phyloP scores from a whole-genome alignment of 2,113 vertebrate species.

The Butorides virescens region DNA sequence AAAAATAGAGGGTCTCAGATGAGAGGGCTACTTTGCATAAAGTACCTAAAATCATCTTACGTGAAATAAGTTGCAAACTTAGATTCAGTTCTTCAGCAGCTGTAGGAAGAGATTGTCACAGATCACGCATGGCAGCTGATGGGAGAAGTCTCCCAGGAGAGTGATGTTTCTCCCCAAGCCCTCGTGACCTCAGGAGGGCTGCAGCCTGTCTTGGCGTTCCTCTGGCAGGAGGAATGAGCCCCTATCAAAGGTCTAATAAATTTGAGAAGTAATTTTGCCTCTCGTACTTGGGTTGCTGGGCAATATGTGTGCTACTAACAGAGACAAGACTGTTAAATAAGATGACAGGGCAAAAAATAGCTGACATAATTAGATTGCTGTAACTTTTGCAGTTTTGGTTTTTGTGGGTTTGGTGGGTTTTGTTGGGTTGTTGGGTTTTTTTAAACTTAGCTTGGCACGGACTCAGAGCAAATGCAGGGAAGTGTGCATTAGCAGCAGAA shows the following conservation, averaged over 20 bases:
- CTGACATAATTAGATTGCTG: not conserved
- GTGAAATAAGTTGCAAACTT: not conserved
- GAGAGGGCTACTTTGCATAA: not conserved
- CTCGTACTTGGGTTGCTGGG: not conserved
- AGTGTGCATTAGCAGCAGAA: not conserved
- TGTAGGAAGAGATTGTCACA: not conserved
- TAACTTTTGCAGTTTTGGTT: not conserved
- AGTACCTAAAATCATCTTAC: not conserved
- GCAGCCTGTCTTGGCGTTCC: not conserved
- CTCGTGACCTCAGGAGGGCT: not conserved
- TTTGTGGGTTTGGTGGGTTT: not conserved
- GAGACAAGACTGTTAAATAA: not conserved
- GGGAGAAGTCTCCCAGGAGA: not conserved
- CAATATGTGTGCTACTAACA: not conserved
- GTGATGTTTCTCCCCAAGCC: not conserved
- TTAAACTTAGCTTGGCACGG: not conserved
- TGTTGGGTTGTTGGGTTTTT: not conserved
- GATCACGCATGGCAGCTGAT: accelerated
- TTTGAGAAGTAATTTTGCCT: not conserved
- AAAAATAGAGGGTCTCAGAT: not conserved
- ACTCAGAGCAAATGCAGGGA: not conserved
- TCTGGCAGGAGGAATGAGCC: not conserved
- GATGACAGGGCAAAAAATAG: not conserved
- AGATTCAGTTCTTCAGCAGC: not conserved
- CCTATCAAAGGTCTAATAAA: not conserved